Percentiles rank a stretch among this genome's conserved stretches.
These are phyloP conservation scores for Apodemia mormo DNA, from an alignment of 2,888 invertebrate genomes.

Conservation along the genomic window DNA sequence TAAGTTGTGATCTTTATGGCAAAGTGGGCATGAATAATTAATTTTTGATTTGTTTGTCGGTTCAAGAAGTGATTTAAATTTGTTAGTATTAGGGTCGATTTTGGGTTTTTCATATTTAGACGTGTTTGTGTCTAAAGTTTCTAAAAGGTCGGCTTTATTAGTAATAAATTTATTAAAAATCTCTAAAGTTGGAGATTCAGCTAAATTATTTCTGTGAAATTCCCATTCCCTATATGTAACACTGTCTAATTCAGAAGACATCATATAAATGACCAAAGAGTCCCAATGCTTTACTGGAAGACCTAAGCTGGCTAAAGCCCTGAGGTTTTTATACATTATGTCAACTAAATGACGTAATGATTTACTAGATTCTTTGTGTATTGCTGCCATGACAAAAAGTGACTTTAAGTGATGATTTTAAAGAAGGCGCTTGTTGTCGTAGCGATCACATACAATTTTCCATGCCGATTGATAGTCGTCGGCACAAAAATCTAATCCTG, in stretches of 20 bases:
- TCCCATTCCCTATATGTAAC: slow-evolving; percentile 15
- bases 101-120: too few relatives aligned
- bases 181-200: slow-evolving; percentile 9
- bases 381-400: slow-evolving; percentile 35
- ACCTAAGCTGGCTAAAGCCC: slow-evolving; percentile 8
- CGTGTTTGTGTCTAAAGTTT: too few relatives aligned
- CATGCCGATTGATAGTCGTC: slow-evolving; percentile 30
- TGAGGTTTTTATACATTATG: slow-evolving; percentile 32
- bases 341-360: slow-evolving; percentile 34
- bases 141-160: too few relatives aligned
- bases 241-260: slow-evolving; percentile 34
- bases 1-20: too few relatives aligned
- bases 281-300: slow-evolving; percentile 18
- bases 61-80: too few relatives aligned
- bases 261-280: slow-evolving; percentile 32
- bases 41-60: too few relatives aligned
- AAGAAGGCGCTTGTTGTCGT: slow-evolving; percentile 35
- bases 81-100: too few relatives aligned
- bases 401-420: slow-evolving; percentile 38
- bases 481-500: slow-evolving; percentile 33
- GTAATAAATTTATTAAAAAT: slow-evolving; percentile 8
- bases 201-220: slow-evolving; percentile 19
- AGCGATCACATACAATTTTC: slow-evolving; percentile 26
- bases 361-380: slow-evolving; percentile 31
- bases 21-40: too few relatives aligned